phyloP scores from a whole-genome alignment of 2,888 invertebrate genomes.

The Celastrina argiolus region DNA sequence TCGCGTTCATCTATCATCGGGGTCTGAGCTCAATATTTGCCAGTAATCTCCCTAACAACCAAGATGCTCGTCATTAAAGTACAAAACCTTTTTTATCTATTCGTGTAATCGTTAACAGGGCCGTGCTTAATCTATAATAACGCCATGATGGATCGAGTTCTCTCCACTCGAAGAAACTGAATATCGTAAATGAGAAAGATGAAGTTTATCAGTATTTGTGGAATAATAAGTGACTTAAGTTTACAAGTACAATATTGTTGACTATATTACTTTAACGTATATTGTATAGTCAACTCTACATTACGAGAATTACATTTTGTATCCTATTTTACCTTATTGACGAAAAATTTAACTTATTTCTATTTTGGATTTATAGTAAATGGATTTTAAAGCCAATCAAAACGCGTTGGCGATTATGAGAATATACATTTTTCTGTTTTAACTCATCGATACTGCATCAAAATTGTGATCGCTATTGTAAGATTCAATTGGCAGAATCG shows the following conservation, averaged over 20 bases:
- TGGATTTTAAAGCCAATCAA: too few relatives aligned
- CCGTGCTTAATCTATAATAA: constrained; percentile 20
- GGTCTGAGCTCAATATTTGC: constrained; percentile 9
- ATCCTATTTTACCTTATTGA: too few relatives aligned
- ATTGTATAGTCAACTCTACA: too few relatives aligned
- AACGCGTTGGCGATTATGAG: too few relatives aligned
- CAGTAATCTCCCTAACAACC: constrained; percentile 10
- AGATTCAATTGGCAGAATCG: too few relatives aligned
- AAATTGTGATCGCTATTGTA: too few relatives aligned
- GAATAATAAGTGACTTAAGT: background rate
- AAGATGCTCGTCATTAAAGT: constrained; percentile 20
- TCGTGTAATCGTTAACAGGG: constrained; percentile 12
- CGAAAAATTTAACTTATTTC: too few relatives aligned
- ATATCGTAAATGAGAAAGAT: background rate
- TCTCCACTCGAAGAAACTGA: background rate
- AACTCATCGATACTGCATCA: too few relatives aligned
- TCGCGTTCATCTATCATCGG: constrained; percentile 8
- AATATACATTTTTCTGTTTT: too few relatives aligned
- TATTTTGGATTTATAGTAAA: too few relatives aligned
- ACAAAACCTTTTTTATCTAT: constrained; percentile 22
- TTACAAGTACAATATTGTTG: background rate
- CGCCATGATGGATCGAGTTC: background rate
- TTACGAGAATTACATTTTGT: too few relatives aligned
- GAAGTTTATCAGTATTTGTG: background rate
- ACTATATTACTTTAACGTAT: too few relatives aligned